These are phyloP conservation scores for Halisarca cf. caerulea DNA, from an alignment of 37 sponge, comb jelly and placozoan genomes.

Conservation along the genomic window DNA sequence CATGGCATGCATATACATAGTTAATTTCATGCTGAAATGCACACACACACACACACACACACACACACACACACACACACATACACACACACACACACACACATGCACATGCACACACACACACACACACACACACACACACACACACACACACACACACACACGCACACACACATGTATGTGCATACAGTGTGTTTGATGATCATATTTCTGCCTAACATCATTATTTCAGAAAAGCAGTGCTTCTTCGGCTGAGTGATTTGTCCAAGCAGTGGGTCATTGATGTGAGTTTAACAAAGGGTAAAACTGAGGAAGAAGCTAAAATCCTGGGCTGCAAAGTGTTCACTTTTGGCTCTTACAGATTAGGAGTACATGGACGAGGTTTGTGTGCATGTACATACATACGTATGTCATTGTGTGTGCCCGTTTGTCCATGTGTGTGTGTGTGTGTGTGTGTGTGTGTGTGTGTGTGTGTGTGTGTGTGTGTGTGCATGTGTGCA, in stretches of 20 bases:
- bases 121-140: too few species aligned
- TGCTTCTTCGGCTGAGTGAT: constrained; percentile 78
- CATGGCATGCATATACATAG: too few species aligned
- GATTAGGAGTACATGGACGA: constrained; percentile 97
- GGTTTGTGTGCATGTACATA: constrained; percentile 38
- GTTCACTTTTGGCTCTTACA: constrained; percentile 98
- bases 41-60: constrained; percentile 25
- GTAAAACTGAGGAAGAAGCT: constrained; percentile 82
- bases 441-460: constrained; percentile 12
- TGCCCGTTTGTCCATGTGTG: not conserved
- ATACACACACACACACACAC: constrained; percentile 30
- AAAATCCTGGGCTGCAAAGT: constrained; percentile 92
- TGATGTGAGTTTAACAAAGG: constrained; percentile 79
- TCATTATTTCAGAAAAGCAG: constrained; percentile 59
- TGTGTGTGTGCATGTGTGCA: constrained; percentile 3
- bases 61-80: constrained; percentile 7
- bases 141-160: constrained; percentile 5
- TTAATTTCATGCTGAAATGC: not conserved
- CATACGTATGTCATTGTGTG: not conserved
- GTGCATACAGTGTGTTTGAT: not conserved
- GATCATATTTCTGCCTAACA: not conserved
- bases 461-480: not conserved
- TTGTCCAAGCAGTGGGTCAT: constrained; percentile 85
- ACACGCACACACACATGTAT: constrained; percentile 2
- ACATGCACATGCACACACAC: constrained; percentile 19